These are phyloP conservation scores for Spondyliosoma cantharus DNA, from an alignment of 2,797 vertebrate genomes.

Conservation along the genomic window DNA sequence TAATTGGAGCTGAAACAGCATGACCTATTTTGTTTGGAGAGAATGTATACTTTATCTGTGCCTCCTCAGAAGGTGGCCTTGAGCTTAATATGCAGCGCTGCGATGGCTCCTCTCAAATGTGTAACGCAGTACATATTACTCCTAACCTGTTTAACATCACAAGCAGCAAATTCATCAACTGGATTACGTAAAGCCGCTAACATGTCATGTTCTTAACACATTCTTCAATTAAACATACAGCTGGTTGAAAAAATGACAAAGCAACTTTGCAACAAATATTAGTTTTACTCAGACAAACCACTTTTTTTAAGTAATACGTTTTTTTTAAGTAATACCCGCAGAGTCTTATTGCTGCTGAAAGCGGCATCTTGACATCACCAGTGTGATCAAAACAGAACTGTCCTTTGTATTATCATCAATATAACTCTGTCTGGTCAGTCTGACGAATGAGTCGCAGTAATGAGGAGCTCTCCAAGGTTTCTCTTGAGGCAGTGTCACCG, in stretches of 20 bases:
- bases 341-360: neutral
- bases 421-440: slow-evolving; percentile 24
- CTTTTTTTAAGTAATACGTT: too few relatives aligned
- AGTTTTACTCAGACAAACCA: neutral
- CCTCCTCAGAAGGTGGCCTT: slow-evolving; percentile 82
- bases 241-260: slow-evolving; percentile 53
- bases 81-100: slow-evolving; percentile 75
- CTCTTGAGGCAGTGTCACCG: slow-evolving; percentile 24
- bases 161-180: slow-evolving; percentile 61
- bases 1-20: slow-evolving; percentile 86
- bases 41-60: slow-evolving; percentile 79
- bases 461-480: slow-evolving; percentile 39
- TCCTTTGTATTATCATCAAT: slow-evolving; percentile 9
- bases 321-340: slow-evolving; percentile 10
- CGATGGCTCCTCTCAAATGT: slow-evolving; percentile 58
- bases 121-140: slow-evolving; percentile 65
- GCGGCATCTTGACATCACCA: slow-evolving; percentile 17
- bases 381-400: slow-evolving; percentile 17
- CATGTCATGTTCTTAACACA: slow-evolving; percentile 32
- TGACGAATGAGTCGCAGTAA: slow-evolving; percentile 33
- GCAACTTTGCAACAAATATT: slow-evolving; percentile 37
- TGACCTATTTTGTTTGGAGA: slow-evolving; percentile 86
- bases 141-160: slow-evolving; percentile 67
- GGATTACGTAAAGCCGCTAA: slow-evolving; percentile 65
- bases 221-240: slow-evolving; percentile 49